A percentile compares a stretch with the other conserved stretches of the same genome.
Evolutionary conservation across 1,140 invertebrate species (phyloP).

Genomic region (Stegodyphus mimosarum): DNA sequence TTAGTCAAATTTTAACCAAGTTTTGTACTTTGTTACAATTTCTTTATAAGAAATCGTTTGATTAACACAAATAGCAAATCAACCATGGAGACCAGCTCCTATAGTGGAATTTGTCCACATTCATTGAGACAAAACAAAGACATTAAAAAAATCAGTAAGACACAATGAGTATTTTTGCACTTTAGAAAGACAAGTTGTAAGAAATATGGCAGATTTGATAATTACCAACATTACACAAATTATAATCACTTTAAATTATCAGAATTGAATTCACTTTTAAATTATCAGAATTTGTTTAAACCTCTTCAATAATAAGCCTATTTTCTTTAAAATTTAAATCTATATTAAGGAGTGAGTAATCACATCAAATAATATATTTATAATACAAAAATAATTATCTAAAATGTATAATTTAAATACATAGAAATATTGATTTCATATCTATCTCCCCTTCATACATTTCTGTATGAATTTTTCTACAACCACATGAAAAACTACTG

Average conservation of each 20-base stretch:
- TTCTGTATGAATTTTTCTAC: too few species aligned
- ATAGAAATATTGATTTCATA: too few species aligned
- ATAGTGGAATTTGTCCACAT: background rate
- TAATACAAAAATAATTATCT: too few species aligned
- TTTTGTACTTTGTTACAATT: conserved; percentile 8
- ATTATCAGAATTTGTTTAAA: too few species aligned
- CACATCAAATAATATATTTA: too few species aligned
- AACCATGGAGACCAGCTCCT: conserved; percentile 11
- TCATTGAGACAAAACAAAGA: background rate
- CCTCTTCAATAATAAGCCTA: too few species aligned
- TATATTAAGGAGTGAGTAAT: too few species aligned
- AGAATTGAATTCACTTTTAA: background rate
- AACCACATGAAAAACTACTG: too few species aligned
- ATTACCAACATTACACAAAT: background rate
- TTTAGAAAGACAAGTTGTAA: background rate
- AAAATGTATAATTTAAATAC: too few species aligned
- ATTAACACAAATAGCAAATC: background rate
- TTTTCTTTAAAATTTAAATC: too few species aligned
- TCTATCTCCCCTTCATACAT: too few species aligned
- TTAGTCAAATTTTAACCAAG: background rate
- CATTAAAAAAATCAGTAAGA: background rate
- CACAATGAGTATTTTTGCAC: background rate
- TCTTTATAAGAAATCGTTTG: background rate
- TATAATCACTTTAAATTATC: background rate
- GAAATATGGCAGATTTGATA: background rate